These are phyloP conservation scores for Drosophila simulans DNA, from an alignment of 1,140 invertebrate genomes.

Conservation along the genomic window DNA sequence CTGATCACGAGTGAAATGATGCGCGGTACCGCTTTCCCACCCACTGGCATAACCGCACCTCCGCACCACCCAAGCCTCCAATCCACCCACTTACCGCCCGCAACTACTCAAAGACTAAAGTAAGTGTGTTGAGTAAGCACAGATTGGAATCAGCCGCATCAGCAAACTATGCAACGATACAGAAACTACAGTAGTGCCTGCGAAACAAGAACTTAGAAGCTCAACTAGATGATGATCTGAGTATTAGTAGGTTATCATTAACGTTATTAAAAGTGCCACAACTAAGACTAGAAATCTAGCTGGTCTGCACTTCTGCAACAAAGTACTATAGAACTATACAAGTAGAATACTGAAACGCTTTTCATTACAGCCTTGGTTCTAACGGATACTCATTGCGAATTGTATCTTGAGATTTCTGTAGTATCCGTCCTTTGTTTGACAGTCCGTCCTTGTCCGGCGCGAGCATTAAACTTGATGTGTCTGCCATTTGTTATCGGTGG, in stretches of 20 bases:
- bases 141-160: conserved; percentile 45
- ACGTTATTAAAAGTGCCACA: neutral
- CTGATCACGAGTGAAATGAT: conserved; percentile 46
- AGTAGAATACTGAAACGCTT: conserved; percentile 24
- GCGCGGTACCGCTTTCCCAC: conserved; percentile 12
- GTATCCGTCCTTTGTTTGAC: conserved; percentile 19
- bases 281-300: neutral
- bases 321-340: conserved; percentile 1
- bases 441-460: conserved; percentile 41
- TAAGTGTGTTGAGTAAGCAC: conserved; percentile 53
- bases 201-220: neutral
- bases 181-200: conserved; percentile 3
- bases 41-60: neutral
- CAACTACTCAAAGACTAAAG: conserved; percentile 18
- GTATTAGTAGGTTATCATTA: too few relatives aligned
- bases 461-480: conserved; percentile 61
- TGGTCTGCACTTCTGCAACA: conserved; percentile 5
- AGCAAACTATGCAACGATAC: conserved; percentile 12
- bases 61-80: conserved; percentile 1
- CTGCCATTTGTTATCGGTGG: conserved; percentile 52
- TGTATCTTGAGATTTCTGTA: conserved; percentile 19
- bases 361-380: conserved; percentile 24
- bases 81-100: conserved; percentile 8
- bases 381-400: conserved; percentile 22
- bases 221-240: neutral